Percentiles rank a stretch among this genome's conserved stretches.
phyloP scores from a whole-genome alignment of 2,113 vertebrate species.

The Siniperca chuatsi region DNA sequence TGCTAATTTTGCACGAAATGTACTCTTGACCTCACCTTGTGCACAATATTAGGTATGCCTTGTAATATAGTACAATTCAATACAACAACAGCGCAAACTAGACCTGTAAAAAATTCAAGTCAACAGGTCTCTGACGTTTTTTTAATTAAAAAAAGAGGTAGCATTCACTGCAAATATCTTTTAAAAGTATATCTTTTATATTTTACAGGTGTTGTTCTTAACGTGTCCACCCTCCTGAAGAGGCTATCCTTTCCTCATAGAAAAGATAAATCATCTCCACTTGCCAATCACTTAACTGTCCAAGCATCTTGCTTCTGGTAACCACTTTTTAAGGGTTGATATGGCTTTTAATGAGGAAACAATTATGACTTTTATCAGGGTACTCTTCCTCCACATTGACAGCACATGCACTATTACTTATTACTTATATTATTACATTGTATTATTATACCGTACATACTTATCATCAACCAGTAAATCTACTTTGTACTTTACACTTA shows the following conservation, averaged over 20 bases:
- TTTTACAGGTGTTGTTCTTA: background rate
- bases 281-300: constrained; percentile 18
- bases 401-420: no score
- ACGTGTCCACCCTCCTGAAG: background rate
- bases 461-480: no score
- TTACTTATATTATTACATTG: no score
- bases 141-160: no score
- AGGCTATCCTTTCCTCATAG: background rate
- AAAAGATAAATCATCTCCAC: background rate
- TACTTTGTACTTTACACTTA: no score
- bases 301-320: background rate
- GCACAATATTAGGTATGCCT: background rate
- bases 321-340: constrained; percentile 3
- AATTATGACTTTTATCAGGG: constrained; percentile 34
- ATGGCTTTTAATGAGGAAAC: constrained; percentile 31
- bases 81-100: background rate
- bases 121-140: background rate
- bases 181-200: background rate
- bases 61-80: background rate
- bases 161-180: background rate
- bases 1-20: background rate
- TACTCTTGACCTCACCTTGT: background rate
- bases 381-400: background rate
- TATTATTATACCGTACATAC: no score
- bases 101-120: background rate